Base-by-base conservation (phyloP, 2,888 invertebrate genomes). In the Epinotia nisella region DNA sequence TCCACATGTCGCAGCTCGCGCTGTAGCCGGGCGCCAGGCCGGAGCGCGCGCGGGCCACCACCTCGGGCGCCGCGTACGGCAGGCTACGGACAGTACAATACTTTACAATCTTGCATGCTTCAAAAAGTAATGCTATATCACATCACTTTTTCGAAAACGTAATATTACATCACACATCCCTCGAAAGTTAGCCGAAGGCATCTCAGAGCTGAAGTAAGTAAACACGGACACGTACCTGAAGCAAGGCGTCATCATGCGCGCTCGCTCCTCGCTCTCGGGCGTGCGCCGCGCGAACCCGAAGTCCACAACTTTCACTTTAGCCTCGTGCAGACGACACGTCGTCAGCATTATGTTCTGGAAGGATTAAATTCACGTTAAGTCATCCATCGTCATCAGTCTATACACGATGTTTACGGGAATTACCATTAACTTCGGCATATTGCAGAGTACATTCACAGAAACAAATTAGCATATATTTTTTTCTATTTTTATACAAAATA, bases 61-160 rank as follows among this genome's bases (percentile, higher is more conserved):
- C 98, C 87, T 99, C 99, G 0, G 99, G 99, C 0, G 99, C 98
- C 0, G 98, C 99, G 91, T 99, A 99, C 81, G 97, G 97, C 60
- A 98, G 89, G 71, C 94, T 94, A n/a, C n/a, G 71, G 13, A 4
- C 1, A 17, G 0, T 2, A 55, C 5, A 60, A 5, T 49, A 17
- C 15, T n/a, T n/a, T n/a, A 21, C 41, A 41, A 4, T 24, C 1
- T 3, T 24, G n/a, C n/a, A n/a, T n/a, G n/a, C n/a, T n/a, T n/a
- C n/a, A n/a, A n/a, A n/a, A n/a, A n/a, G n/a, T n/a, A n/a, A n/a
- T n/a, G n/a, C n/a, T n/a, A n/a, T n/a, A n/a, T n/a, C n/a, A n/a
- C n/a, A n/a, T n/a, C n/a, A n/a, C n/a, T n/a, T n/a, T n/a, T n/a
- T n/a, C n/a, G n/a, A n/a, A n/a, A n/a, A n/a, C n/a, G n/a, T n/a